Percentiles rank a stretch among this genome's conserved stretches.
These are phyloP conservation scores for Trissolcus brochymenae DNA, from an alignment of 2,888 invertebrate genomes.

Conservation along the genomic window DNA sequence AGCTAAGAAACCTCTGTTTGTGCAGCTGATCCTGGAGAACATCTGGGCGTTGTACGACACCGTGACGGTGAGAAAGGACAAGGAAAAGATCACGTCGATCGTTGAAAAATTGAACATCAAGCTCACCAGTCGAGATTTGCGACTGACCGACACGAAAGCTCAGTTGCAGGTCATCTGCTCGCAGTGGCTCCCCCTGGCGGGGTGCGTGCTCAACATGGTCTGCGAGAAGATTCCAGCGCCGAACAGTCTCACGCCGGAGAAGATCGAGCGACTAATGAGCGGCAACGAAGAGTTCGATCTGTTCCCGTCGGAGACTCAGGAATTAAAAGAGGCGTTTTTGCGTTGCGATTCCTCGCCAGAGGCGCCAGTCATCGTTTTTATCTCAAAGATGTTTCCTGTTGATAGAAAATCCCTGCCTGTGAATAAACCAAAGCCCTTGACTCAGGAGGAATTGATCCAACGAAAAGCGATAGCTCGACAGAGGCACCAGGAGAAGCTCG, in stretches of 20 bases:
- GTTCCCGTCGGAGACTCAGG: constrained; percentile 83
- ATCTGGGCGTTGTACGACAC: constrained; percentile 94
- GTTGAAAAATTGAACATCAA: constrained; percentile 87
- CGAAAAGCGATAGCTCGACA: constrained; percentile 83
- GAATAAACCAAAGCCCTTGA: constrained; percentile 87
- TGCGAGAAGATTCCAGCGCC: constrained; percentile 90
- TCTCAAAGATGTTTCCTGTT: constrained; percentile 94
- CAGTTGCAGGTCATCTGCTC: constrained; percentile 89
- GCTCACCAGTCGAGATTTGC: constrained; percentile 85
- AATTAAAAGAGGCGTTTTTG: constrained; percentile 83
- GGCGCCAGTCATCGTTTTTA: constrained; percentile 83
- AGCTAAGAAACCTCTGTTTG: constrained; percentile 94
- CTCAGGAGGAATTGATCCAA: constrained; percentile 83
- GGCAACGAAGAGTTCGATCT: constrained; percentile 83
- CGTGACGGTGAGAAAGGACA: constrained; percentile 85
- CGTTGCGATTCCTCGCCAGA: constrained; percentile 82
- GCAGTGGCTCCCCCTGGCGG: constrained; percentile 93
- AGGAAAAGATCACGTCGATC: constrained; percentile 83
- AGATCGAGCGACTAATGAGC: constrained; percentile 89
- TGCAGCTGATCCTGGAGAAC: constrained; percentile 93
- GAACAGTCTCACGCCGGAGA: constrained; percentile 83
- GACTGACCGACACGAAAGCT: constrained; percentile 85
- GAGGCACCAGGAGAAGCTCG: constrained; percentile 80
- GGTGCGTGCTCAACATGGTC: constrained; percentile 88
- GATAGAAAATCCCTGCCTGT: constrained; percentile 86